Evolutionary conservation across 2,797 vertebrate genomes (phyloP).

Genomic region (Buceros bicornis): DNA sequence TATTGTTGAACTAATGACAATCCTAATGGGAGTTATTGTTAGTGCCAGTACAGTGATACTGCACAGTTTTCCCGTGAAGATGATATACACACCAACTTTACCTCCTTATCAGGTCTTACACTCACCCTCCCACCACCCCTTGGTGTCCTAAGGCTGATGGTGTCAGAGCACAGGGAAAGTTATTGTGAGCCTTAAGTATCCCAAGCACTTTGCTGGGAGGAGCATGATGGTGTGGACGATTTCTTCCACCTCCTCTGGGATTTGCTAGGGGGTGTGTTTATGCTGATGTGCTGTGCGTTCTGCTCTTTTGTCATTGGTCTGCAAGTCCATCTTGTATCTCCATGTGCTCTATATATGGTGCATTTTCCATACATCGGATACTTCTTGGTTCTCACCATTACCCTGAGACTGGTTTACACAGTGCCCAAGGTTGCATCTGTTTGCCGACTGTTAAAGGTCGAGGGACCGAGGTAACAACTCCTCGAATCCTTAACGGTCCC

Average conservation of each 20-base stretch:
- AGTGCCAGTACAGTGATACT: not conserved
- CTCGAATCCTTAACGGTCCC: too few relatives aligned
- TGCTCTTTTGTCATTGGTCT: rapidly evolving
- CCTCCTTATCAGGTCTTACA: not conserved
- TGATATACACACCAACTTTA: not conserved
- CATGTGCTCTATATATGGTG: rapidly evolving
- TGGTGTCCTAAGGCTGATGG: not conserved
- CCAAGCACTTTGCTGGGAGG: not conserved
- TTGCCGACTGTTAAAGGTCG: not conserved
- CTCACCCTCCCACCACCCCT: rapidly evolving
- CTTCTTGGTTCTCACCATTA: not conserved
- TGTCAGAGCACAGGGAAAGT: not conserved
- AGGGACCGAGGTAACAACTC: too few relatives aligned
- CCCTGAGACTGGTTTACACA: not conserved
- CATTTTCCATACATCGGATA: rapidly evolving
- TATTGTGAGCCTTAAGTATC: rapidly evolving
- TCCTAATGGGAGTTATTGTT: not conserved
- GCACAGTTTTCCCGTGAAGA: not conserved
- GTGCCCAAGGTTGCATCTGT: not conserved
- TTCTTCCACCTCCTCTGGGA: not conserved
- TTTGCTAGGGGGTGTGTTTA: not conserved
- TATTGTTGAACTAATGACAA: not conserved
- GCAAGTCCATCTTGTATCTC: not conserved
- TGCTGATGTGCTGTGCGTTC: not conserved
- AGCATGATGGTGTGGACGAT: not conserved